Evolutionary conservation across 2,113 vertebrate genomes (phyloP), one percentile per base, ranked within the genome.

Genomic region (Todiramphus saurophagus): DNA sequence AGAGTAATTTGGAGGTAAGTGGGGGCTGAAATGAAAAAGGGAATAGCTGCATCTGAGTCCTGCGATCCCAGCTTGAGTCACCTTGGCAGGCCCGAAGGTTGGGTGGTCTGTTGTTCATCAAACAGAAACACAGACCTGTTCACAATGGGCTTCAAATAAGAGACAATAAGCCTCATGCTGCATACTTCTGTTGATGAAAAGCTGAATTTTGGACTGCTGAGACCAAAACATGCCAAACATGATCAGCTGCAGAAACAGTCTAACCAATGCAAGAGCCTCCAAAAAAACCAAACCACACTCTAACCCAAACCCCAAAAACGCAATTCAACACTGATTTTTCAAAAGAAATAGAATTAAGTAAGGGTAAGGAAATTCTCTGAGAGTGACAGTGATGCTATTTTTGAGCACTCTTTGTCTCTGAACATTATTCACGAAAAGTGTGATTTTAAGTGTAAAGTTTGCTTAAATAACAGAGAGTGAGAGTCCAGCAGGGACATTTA

Each of bases 241-340:
- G 14, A 88, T 78, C 89, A 88, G 93, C 76, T 77, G 74, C 44
- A 89, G 67, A 96, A 88, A 83, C 35, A 79, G 39, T n/a, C 74
- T 83, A 63, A 59, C 41, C 75, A 84, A 50, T 58, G 25, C 46
- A 90, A 69, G 50, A 74, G 39, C 80, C 53, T 79, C 30, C 31
- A 73, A 84, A 67, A 67, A 18, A 76, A 1, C 3, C 8, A 39
- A 39, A 11, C 8, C 53, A 82, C 37, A 50, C 10, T 7, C 41
- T 50, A 73, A 21, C 16, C 23, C 72, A 31, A 68, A 88, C 27
- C 2, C 0, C 15, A 17, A 41, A 78, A 70, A 39, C 37, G 5
- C 20, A 87, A 60, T 44, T 58, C 6, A 37, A 37, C 33, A 72
- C 46, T 21, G 31, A 8, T 89, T 75, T 51, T 79, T 53, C 72